A percentile compares a stretch with the other conserved stretches of the same genome.
phyloP scores from a whole-genome alignment of 2,797 vertebrate species.

The Phrynocephalus guinanensis region DNA sequence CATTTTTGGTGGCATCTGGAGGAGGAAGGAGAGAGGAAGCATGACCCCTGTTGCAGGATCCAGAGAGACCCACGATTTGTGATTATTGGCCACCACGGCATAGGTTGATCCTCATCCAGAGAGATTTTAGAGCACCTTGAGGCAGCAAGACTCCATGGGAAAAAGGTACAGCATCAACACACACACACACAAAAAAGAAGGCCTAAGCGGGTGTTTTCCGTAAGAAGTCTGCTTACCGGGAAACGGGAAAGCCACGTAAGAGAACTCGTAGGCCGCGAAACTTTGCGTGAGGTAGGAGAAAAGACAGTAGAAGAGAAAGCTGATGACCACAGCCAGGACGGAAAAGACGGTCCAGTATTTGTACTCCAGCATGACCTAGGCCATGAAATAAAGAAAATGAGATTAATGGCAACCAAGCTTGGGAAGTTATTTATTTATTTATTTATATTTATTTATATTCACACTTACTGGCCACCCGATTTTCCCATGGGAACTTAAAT shows the following conservation, averaged over 20 bases:
- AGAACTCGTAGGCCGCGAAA: slow-evolving; percentile 67
- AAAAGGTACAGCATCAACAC: no score
- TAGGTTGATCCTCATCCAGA: no score
- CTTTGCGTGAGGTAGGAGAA: slow-evolving; percentile 81
- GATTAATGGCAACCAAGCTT: neutral
- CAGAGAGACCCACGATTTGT: no score
- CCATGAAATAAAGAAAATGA: neutral
- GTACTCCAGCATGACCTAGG: slow-evolving; percentile 83
- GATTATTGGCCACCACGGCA: no score
- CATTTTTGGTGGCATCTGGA: slow-evolving; percentile 79
- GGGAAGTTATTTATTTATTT: neutral
- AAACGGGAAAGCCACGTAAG: slow-evolving; percentile 84
- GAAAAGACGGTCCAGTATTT: slow-evolving; percentile 86
- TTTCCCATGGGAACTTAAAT: no score
- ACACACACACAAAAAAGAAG: no score
- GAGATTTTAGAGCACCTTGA: no score
- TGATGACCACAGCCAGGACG: slow-evolving; percentile 75
- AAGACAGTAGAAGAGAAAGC: slow-evolving; percentile 80
- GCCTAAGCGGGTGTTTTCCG: no score
- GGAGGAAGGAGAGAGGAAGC: neutral
- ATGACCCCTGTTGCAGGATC: no score
- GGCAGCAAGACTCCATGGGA: no score
- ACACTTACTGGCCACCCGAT: no score
- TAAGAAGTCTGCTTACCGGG: slow-evolving; percentile 77
- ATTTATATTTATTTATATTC: no score